Evolutionary conservation across 2,888 invertebrate genomes (phyloP), one percentile per base, ranked within the genome.

Genomic region (Heliothis peltigera): DNA sequence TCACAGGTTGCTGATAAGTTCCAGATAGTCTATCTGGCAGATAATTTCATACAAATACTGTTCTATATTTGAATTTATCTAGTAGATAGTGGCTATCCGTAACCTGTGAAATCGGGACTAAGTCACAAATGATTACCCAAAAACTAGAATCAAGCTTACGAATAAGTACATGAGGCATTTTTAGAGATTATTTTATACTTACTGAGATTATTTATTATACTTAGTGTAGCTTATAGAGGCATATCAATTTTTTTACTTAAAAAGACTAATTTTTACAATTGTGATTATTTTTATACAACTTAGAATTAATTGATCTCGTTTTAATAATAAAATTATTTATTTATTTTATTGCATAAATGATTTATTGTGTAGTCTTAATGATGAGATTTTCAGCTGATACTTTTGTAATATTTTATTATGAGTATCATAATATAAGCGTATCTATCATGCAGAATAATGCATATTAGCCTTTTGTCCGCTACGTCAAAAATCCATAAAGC

Each of bases 221-320:
- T 42, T 47, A 57, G 10, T 44, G 15, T 52, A 69, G 39, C 6
- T 43, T 51, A 18, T 49, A 58, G 48, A 56, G 43, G 67, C 60
- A 68, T 67, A 71, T 67, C 60, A 59, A 53, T 18, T 66, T 54
- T 17, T 49, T 58, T 47, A 52, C 17, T 51, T 39, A 56, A 44
- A 25, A 49, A 70, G 47, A 69, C 74, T 67, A 61, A 67, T 73
- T 67, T 63, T 54, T 25, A 59, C 47, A 5, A 7, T 67, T 48
- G 55, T 67, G 66, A 63, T 75, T 28, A 56, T 66, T 63, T 57
- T 58, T 46, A 25, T 2, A 32, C 10, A 22, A 53, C 17, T 46
- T 60, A 54, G 60, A 66, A 52, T 28, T 69, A 64, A 62, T 35
- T 72, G 56, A 79, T 79, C 79, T 79, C 79, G 47, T 60, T 64